These are phyloP conservation scores for Porites australiensis DNA, from an alignment of 64 coral and sea anemone genomes.

Conservation along the genomic window DNA sequence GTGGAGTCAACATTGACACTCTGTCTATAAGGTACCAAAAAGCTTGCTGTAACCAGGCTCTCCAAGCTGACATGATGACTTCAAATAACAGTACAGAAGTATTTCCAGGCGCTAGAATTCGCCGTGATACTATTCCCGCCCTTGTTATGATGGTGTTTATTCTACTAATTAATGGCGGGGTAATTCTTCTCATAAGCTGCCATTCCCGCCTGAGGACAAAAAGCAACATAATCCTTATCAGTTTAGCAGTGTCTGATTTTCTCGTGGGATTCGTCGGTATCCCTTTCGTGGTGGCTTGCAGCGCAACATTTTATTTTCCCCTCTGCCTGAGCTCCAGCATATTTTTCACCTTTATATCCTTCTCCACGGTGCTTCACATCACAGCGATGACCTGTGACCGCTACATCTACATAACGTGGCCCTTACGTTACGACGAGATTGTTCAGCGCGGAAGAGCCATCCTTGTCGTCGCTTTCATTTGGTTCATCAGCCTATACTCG, in stretches of 20 bases:
- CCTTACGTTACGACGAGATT: constrained; percentile 44
- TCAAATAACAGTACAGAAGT: not conserved
- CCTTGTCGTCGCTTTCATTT: not conserved
- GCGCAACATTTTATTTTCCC: not conserved
- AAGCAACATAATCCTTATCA: constrained; percentile 50
- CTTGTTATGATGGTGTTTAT: constrained; percentile 17
- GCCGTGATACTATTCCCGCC: not conserved
- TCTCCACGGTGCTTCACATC: constrained; percentile 65
- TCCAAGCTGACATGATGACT: not conserved
- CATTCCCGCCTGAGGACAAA: constrained; percentile 21
- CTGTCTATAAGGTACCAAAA: too few species aligned
- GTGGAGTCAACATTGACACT: too few species aligned
- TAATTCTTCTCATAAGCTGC: constrained; percentile 23
- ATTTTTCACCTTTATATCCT: constrained; percentile 47
- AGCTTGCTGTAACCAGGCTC: not conserved
- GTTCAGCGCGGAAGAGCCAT: constrained; percentile 35
- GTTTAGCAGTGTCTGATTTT: constrained; percentile 53
- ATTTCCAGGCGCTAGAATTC: not conserved
- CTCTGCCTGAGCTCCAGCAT: constrained; percentile 31
- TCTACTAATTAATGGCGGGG: constrained; percentile 34
- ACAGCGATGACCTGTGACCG: constrained; percentile 48
- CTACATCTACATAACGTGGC: constrained; percentile 50
- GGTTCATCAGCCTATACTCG: constrained; percentile 22
- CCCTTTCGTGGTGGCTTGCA: constrained; percentile 33
- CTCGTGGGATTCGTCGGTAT: constrained; percentile 28